Evolutionary conservation across 2,797 vertebrate genomes (phyloP).

Genomic region (Buceros bicornis): DNA sequence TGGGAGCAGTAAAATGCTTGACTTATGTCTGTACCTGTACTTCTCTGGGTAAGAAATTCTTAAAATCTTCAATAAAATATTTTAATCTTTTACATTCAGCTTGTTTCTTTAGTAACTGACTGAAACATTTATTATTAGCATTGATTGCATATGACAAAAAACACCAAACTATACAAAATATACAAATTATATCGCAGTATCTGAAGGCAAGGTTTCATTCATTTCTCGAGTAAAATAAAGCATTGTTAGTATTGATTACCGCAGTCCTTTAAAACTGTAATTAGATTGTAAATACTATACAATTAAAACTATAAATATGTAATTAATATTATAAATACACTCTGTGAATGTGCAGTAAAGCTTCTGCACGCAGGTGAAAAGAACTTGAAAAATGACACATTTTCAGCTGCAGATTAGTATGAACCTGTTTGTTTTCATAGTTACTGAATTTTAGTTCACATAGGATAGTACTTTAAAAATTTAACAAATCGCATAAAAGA

Average conservation of each 20-base stretch:
- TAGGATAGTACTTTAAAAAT: background rate
- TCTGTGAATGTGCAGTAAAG: background rate
- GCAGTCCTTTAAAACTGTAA: conserved; percentile 10
- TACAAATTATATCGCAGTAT: background rate
- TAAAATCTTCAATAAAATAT: conserved; percentile 14
- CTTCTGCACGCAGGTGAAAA: background rate
- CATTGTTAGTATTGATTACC: background rate
- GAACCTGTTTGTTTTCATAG: background rate
- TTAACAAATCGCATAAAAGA: background rate
- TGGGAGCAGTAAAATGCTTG: background rate
- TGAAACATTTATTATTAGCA: background rate
- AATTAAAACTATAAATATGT: background rate
- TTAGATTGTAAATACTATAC: background rate
- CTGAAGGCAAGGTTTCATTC: background rate
- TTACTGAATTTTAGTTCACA: background rate
- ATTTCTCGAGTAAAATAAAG: background rate
- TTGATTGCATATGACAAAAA: background rate
- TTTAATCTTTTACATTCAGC: background rate
- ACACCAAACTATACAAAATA: background rate
- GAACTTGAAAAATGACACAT: background rate
- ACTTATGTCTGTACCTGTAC: background rate
- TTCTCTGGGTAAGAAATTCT: background rate
- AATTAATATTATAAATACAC: background rate
- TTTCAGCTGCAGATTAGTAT: background rate
- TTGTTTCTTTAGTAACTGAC: background rate